Conservation (phyloP, 2,797 vertebrate genomes). For the Spinus olivaceus region DNA sequence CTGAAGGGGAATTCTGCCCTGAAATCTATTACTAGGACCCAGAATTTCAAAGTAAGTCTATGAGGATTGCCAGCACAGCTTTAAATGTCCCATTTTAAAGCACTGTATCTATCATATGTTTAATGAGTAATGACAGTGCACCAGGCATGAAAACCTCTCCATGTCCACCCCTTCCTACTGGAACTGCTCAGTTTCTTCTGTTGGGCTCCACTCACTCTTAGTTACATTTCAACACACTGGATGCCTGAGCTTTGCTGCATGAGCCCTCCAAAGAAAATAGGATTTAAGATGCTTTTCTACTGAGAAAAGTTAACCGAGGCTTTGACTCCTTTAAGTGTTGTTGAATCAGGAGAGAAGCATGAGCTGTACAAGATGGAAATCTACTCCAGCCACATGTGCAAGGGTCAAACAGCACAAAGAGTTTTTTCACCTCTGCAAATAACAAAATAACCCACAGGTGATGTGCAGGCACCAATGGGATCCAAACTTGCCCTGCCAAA, state of each 20-base stretch:
- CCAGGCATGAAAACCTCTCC: background rate
- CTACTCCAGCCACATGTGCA: background rate
- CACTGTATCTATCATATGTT: background rate
- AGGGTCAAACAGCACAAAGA: background rate
- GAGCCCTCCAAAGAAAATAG: background rate
- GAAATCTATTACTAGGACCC: background rate
- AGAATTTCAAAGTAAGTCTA: background rate
- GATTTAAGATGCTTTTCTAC: background rate
- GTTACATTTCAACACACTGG: background rate
- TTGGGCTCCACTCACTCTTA: background rate
- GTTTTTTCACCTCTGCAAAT: background rate
- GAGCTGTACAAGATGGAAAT: background rate
- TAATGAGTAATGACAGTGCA: accelerated
- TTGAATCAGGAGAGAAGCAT: background rate
- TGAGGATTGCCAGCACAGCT: background rate
- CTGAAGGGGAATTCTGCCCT: background rate
- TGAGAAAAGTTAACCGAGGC: background rate
- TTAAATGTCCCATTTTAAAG: background rate
- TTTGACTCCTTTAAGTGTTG: background rate
- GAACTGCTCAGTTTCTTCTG: background rate
- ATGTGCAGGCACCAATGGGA: accelerated
- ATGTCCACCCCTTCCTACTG: background rate
- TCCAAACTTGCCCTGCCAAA: background rate
- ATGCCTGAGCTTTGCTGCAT: background rate
- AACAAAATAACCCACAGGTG: background rate